A percentile compares a stretch with the other conserved stretches of the same genome.
Evolutionary conservation across 2,113 vertebrate genomes (phyloP).

Genomic region (Zapornia atra): DNA sequence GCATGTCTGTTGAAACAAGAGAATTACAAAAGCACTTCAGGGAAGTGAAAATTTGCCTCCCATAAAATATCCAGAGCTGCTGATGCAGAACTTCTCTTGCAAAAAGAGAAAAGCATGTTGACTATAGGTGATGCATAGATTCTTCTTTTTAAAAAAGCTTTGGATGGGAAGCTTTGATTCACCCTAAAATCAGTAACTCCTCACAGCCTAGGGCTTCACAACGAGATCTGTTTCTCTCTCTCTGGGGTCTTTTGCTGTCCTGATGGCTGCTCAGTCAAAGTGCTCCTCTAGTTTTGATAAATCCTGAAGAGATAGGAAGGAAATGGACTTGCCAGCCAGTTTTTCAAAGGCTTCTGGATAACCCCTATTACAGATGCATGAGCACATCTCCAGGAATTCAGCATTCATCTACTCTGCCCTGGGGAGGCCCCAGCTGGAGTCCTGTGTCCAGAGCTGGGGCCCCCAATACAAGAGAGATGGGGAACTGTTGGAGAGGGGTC

Average conservation of each 20-base stretch:
- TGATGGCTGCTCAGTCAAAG: not conserved
- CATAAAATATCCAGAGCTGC: not conserved
- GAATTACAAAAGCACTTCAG: slow-evolving; percentile 2
- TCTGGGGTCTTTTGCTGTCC: not conserved
- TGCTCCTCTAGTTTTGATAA: not conserved
- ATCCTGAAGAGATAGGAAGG: not conserved
- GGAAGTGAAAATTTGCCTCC: not conserved
- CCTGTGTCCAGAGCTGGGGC: too few species aligned
- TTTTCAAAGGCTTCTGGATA: slow-evolving; percentile 18
- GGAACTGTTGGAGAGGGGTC: too few species aligned
- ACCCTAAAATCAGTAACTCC: not conserved
- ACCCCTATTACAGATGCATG: not conserved
- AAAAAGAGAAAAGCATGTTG: not conserved
- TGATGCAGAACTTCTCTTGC: not conserved
- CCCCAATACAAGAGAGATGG: too few species aligned
- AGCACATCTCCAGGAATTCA: not conserved
- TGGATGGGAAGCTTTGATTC: not conserved
- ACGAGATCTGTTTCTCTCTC: not conserved
- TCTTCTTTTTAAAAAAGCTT: not conserved
- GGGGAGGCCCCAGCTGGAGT: too few species aligned
- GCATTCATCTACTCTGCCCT: not conserved
- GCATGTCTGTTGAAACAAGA: not conserved
- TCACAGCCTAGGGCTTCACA: not conserved
- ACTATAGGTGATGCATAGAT: not conserved
- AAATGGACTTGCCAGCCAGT: not conserved